Evolutionary conservation across 2,113 vertebrate species (phyloP).

Genomic region (Stercorarius parasiticus): DNA sequence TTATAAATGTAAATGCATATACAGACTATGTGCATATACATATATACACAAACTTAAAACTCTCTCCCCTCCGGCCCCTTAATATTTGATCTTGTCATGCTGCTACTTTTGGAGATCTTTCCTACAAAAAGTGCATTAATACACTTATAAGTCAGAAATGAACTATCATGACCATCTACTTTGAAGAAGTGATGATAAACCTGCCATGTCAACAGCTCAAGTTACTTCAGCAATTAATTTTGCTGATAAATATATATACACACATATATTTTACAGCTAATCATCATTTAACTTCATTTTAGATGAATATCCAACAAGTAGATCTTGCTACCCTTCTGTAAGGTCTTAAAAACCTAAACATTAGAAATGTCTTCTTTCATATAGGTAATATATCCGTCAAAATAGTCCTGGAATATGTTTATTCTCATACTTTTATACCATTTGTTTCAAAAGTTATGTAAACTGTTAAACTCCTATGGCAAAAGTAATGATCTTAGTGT

Average conservation of each 20-base stretch:
- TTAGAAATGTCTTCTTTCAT: not conserved
- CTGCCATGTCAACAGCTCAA: not conserved
- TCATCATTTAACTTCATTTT: not conserved
- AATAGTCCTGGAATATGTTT: not conserved
- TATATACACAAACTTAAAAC: not conserved
- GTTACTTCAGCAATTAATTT: not conserved
- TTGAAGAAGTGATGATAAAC: not conserved
- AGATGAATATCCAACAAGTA: not conserved
- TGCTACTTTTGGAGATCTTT: not conserved
- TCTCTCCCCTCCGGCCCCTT: too few relatives aligned
- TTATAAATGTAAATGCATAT: not conserved
- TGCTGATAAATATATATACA: not conserved
- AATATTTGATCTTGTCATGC: not conserved
- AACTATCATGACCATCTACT: not conserved
- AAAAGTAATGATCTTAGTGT: not conserved
- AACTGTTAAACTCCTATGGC: not conserved
- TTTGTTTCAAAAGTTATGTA: not conserved
- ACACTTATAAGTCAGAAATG: not conserved
- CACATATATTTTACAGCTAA: not conserved
- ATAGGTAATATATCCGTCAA: not conserved
- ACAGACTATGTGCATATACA: too few relatives aligned
- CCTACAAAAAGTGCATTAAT: not conserved
- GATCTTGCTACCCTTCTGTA: not conserved
- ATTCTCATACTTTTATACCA: not conserved
- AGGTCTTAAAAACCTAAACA: not conserved